phyloP scores from a whole-genome alignment of 2,113 vertebrate species.

The Tachycineta bicolor region DNA sequence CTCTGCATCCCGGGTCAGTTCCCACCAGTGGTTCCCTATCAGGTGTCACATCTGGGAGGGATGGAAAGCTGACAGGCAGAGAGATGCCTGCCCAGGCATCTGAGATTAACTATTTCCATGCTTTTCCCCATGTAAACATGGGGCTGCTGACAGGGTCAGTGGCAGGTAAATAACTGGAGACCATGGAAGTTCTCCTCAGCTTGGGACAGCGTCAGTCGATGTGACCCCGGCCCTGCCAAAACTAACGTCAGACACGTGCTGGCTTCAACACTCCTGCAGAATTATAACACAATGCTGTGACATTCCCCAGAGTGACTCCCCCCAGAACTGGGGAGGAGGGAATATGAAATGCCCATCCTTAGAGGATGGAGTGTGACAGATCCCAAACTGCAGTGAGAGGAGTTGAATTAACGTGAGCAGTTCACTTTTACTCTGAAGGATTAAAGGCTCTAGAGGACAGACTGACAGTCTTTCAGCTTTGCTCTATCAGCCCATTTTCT shows the following conservation, averaged over 20 bases:
- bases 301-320: not conserved
- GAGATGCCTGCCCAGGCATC: not conserved
- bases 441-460: not conserved
- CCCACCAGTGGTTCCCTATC: slow-evolving; percentile 55
- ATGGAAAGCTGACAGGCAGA: slow-evolving; percentile 11
- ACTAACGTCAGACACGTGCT: not conserved
- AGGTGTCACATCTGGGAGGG: slow-evolving; percentile 51
- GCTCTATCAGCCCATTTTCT: not conserved
- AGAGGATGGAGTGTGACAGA: not conserved
- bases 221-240: not conserved
- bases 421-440: not conserved
- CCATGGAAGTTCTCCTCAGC: not conserved
- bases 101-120: slow-evolving; percentile 46
- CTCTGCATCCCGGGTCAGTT: slow-evolving; percentile 31
- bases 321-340: not conserved
- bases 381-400: not conserved
- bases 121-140: not conserved
- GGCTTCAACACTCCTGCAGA: not conserved
- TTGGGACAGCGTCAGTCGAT: not conserved
- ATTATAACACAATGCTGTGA: not conserved
- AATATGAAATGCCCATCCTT: not conserved
- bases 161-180: not conserved
- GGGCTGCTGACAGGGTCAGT: not conserved
- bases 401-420: not conserved
- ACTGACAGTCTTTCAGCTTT: not conserved